Conservation (phyloP, 2,888 invertebrate genomes). For the Ferdinandea cuprea region DNA sequence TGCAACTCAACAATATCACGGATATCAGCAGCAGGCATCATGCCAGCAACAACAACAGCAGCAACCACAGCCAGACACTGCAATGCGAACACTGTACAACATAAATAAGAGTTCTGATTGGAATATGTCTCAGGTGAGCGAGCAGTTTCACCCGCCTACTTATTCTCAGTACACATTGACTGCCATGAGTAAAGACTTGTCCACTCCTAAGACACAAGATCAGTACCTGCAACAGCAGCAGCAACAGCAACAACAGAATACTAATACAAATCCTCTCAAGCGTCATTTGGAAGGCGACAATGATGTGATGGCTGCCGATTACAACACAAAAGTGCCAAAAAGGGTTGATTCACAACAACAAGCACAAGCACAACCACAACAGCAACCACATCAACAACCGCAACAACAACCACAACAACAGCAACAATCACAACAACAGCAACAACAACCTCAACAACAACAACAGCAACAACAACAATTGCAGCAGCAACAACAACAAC, state of each 20-base stretch:
- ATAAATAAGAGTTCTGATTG: constrained; percentile 60
- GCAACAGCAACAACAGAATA: constrained; percentile 54
- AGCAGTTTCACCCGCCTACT: constrained; percentile 64
- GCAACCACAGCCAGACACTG: constrained; percentile 75
- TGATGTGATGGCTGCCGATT: constrained; percentile 78
- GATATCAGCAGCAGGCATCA: constrained; percentile 68
- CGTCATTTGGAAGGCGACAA: constrained; percentile 76
- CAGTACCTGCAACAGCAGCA: constrained; percentile 54
- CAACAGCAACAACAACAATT: constrained; percentile 77
- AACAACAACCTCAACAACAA: constrained; percentile 76
- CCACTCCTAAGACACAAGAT: constrained; percentile 60
- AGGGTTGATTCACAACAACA: constrained; percentile 77
- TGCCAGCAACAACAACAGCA: constrained; percentile 74
- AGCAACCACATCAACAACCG: constrained; percentile 76
- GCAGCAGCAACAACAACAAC: constrained; percentile 74
- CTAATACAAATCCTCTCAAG: constrained; percentile 78
- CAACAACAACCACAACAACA: constrained; percentile 77
- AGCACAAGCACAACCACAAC: constrained; percentile 75
- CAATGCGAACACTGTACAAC: constrained; percentile 77
- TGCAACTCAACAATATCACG: constrained; percentile 70
- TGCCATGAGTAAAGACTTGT: constrained; percentile 63
- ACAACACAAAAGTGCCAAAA: constrained; percentile 78
- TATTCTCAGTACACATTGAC: constrained; percentile 61
- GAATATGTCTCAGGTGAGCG: constrained; percentile 64
- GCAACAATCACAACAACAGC: constrained; percentile 78